A percentile compares a stretch with the other conserved stretches of the same genome.
Conservation (phyloP, 2,888 invertebrate species). For the Gisinianus flammeolus region DNA sequence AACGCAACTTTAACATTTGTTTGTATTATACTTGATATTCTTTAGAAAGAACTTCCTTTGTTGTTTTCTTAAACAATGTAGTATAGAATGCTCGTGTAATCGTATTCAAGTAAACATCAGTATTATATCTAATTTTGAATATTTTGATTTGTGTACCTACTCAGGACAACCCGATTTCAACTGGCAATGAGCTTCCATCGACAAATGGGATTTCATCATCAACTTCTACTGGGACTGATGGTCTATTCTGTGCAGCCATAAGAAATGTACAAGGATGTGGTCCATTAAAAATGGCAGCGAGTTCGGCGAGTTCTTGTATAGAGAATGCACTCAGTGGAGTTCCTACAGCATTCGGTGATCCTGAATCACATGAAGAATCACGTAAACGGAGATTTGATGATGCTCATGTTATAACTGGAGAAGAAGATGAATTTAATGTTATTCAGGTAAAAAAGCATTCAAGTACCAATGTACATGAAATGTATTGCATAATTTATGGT, state of each 20-base stretch:
- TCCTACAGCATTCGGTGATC: conserved; percentile 11
- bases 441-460: conserved; percentile 69
- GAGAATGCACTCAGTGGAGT: conserved; percentile 10
- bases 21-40: too few relatives aligned
- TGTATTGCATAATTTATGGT: background rate
- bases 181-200: conserved; percentile 3
- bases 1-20: background rate
- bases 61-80: too few relatives aligned
- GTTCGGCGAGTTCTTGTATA: background rate
- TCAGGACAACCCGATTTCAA: background rate
- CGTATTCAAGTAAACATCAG: too few relatives aligned
- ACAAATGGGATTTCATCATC: conserved; percentile 36
- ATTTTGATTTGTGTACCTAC: background rate
- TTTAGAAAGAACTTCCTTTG: too few relatives aligned
- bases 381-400: conserved; percentile 48
- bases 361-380: conserved; percentile 8
- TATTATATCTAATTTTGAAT: too few relatives aligned
- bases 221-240: background rate
- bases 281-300: background rate
- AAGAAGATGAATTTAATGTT: conserved; percentile 91
- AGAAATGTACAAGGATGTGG: conserved; percentile 29
- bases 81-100: too few relatives aligned
- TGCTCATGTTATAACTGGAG: conserved; percentile 69
- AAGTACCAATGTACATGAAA: background rate
- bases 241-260: conserved; percentile 35